Conservation (phyloP, 2,113 vertebrate species). For the human region DNA sequence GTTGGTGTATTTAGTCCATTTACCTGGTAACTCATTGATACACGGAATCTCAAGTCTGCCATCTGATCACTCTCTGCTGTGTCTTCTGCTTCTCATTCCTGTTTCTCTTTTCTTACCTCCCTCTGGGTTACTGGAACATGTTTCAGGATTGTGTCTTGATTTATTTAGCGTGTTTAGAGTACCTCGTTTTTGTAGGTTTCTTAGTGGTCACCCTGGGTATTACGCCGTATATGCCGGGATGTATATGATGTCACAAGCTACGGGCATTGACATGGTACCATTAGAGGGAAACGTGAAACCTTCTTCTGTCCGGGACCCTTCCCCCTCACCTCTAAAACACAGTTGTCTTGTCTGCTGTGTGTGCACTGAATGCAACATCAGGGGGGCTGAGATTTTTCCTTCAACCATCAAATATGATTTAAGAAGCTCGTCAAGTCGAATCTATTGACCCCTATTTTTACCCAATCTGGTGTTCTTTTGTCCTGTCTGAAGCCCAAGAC, state of each 20-base stretch:
- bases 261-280: fast-evolving
- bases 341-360: not conserved
- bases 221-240: fast-evolving
- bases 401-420: not conserved
- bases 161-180: not conserved
- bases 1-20: not conserved
- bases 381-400: not conserved
- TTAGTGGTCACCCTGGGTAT: too few species aligned
- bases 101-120: not conserved
- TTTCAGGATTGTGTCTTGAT: not conserved
- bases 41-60: fast-evolving
- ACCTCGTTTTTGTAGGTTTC: not conserved
- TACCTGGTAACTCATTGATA: fast-evolving
- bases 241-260: fast-evolving
- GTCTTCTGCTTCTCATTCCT: not conserved
- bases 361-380: not conserved
- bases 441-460: not conserved
- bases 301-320: not conserved
- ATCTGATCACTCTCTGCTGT: fast-evolving
- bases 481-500: not conserved
- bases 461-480: fast-evolving
- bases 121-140: fast-evolving
- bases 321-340: not conserved
- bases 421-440: not conserved
- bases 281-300: not conserved